phyloP scores from a whole-genome alignment of 1,140 invertebrate genomes.

The Zaprionus camerounensis region DNA sequence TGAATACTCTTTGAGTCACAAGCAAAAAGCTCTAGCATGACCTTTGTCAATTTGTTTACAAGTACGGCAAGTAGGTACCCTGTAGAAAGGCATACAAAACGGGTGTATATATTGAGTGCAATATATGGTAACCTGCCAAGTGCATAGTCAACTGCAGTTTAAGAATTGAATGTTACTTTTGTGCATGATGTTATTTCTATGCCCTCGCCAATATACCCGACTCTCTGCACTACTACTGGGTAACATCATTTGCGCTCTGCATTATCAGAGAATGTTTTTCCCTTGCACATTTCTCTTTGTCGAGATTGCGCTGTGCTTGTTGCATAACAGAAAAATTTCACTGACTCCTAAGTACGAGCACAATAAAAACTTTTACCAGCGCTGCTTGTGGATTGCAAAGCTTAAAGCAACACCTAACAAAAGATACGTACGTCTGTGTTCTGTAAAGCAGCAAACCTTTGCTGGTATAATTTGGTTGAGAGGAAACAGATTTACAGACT shows the following conservation, averaged over 20 bases:
- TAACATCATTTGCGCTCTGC: conserved; percentile 12
- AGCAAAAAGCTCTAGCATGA: conserved; percentile 9
- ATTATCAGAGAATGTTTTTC: conserved; percentile 20
- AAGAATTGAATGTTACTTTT: not conserved
- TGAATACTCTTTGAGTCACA: conserved; percentile 5
- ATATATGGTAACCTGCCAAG: not conserved
- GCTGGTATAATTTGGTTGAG: conserved; percentile 8
- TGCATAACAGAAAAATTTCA: conserved; percentile 4
- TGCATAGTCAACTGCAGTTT: not conserved
- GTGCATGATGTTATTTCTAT: not conserved
- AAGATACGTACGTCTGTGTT: not conserved
- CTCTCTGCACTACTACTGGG: not conserved
- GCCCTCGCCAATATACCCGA: not conserved
- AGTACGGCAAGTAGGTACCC: conserved; percentile 2
- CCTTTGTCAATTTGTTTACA: conserved; percentile 21
- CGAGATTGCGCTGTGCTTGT: conserved; percentile 6
- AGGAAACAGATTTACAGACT: not conserved
- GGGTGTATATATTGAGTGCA: not conserved
- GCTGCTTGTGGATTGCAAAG: not conserved
- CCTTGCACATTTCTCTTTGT: conserved; percentile 22
- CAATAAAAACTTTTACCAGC: conserved; percentile 6
- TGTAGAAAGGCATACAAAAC: not conserved
- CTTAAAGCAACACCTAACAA: not conserved
- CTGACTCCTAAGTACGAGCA: conserved; percentile 2
- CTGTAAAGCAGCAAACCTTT: not conserved